Conservation (phyloP, 2,888 invertebrate genomes). For the Acanthacorydalis orientalis region DNA sequence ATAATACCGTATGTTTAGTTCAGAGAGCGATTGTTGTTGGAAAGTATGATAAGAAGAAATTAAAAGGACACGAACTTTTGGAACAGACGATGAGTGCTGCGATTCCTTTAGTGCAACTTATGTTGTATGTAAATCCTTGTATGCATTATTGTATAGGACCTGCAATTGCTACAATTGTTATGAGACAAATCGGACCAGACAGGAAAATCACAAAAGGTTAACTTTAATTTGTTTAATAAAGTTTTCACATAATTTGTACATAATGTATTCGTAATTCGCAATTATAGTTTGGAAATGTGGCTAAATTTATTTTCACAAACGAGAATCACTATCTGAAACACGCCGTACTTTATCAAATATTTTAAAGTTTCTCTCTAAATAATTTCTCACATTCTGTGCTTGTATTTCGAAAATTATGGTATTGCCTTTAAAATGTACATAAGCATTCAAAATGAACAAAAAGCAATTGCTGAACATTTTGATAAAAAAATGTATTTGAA, state of each 20-base stretch:
- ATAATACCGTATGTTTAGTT: conserved; percentile 24
- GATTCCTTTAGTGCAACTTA: conserved; percentile 52
- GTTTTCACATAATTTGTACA: background rate
- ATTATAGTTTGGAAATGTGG: too few relatives aligned
- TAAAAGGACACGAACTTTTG: conserved; percentile 46
- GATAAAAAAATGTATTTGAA: too few relatives aligned
- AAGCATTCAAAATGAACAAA: too few relatives aligned
- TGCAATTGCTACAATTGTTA: conserved; percentile 35
- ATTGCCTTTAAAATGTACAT: too few relatives aligned
- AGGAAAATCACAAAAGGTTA: conserved; percentile 20
- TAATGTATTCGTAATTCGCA: too few relatives aligned
- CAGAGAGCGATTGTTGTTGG: conserved; percentile 25
- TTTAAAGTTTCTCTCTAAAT: too few relatives aligned
- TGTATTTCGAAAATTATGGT: too few relatives aligned
- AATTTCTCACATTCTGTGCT: too few relatives aligned
- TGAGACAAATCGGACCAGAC: conserved; percentile 16
- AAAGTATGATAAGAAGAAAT: conserved; percentile 29
- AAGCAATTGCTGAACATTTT: too few relatives aligned
- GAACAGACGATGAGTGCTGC: conserved; percentile 50
- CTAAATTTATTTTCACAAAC: too few relatives aligned
- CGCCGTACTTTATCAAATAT: too few relatives aligned
- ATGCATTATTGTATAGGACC: conserved; percentile 51
- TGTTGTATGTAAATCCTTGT: conserved; percentile 60
- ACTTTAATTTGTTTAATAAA: conserved; percentile 1
- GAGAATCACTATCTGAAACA: too few relatives aligned